phyloP scores from a whole-genome alignment of 2,888 invertebrate genomes.

The Amphimallon solstitiale region DNA sequence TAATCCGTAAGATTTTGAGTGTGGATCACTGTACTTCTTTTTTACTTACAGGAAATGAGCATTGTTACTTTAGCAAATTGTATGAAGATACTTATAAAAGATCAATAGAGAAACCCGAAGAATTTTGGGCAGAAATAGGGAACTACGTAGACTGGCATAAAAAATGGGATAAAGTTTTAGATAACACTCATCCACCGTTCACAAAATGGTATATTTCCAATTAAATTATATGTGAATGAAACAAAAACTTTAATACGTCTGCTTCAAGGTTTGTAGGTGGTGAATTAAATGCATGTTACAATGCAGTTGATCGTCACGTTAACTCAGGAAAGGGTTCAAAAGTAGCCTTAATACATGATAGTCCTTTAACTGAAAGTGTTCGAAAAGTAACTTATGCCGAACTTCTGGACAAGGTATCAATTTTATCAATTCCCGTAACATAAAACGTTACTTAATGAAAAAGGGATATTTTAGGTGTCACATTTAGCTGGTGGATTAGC shows the following conservation, averaged over 20 bases:
- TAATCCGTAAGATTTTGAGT: too few relatives aligned
- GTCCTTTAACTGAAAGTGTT: conserved; percentile 83
- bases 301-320: conserved; percentile 92
- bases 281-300: conserved; percentile 91
- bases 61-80: conserved; percentile 27
- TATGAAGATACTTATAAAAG: conserved; percentile 74
- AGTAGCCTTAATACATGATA: conserved; percentile 89
- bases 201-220: conserved; percentile 80
- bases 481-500: conserved; percentile 82
- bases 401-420: conserved; percentile 77
- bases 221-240: neutral
- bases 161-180: conserved; percentile 85
- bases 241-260: neutral
- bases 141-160: conserved; percentile 80
- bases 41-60: conserved; percentile 11
- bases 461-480: conserved; percentile 68
- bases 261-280: conserved; percentile 84
- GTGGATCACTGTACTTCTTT: too few relatives aligned
- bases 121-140: conserved; percentile 88
- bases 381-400: conserved; percentile 84
- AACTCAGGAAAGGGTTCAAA: conserved; percentile 80
- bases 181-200: conserved; percentile 85
- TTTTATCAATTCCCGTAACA: neutral
- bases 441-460: conserved; percentile 23
- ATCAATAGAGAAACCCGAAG: conserved; percentile 81